Evolutionary conservation across 2,113 vertebrate genomes (phyloP).

Genomic region (Zapus hudsonius): DNA sequence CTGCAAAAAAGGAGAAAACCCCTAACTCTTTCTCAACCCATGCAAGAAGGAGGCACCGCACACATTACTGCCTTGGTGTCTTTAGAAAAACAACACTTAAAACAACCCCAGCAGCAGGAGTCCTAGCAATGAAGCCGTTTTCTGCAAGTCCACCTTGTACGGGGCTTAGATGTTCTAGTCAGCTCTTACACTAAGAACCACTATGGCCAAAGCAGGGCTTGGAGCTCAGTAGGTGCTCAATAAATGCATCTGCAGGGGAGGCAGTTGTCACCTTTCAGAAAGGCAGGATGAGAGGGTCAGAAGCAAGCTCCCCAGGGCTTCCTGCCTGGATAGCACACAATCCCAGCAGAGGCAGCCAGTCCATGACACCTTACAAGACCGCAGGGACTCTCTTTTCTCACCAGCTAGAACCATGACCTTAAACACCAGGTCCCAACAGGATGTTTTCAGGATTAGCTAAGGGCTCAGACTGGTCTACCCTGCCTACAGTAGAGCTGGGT

Average conservation of each 20-base stretch:
- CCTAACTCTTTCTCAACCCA: neutral
- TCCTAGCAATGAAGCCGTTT: too few relatives aligned
- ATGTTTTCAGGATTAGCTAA: neutral
- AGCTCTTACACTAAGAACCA: neutral
- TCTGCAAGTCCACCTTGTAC: accelerated
- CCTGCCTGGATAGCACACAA: accelerated
- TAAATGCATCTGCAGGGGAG: neutral
- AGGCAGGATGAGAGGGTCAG: neutral
- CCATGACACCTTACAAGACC: neutral
- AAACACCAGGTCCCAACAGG: neutral
- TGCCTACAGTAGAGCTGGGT: neutral
- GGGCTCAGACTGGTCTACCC: neutral
- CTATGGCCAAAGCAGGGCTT: neutral
- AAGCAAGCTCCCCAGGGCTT: accelerated
- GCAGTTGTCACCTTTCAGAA: neutral
- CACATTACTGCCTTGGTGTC: too few relatives aligned
- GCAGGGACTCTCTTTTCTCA: neutral
- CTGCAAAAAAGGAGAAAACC: neutral
- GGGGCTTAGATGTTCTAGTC: neutral
- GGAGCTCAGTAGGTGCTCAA: neutral
- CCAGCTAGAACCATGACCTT: neutral
- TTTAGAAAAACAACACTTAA: neutral
- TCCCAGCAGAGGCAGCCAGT: neutral
- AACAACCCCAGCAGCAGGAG: too few relatives aligned
- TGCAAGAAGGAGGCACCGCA: accelerated